Conservation (phyloP, 2,113 vertebrate genomes). For the Pavo muticus region DNA sequence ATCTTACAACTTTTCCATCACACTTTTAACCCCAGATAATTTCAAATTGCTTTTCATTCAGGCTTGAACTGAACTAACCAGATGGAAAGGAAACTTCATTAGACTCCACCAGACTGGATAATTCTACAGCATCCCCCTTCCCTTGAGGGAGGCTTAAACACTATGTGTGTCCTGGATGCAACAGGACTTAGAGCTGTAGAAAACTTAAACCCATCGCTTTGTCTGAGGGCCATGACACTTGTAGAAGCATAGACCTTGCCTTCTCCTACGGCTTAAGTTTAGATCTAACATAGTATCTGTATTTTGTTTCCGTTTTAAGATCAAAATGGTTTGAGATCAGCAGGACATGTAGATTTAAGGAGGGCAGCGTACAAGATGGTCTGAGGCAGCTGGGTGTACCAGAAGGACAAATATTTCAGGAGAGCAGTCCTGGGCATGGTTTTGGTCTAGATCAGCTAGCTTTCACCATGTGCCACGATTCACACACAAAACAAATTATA, state of each 20-base stretch:
- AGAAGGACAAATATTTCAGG: neutral
- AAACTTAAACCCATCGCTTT: neutral
- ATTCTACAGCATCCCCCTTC: neutral
- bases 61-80: neutral
- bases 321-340: neutral
- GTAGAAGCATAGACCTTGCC: neutral
- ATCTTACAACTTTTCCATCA: neutral
- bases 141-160: neutral
- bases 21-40: neutral
- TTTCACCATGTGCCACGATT: neutral
- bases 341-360: neutral
- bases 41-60: neutral
- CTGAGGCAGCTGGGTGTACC: neutral
- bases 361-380: neutral
- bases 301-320: neutral
- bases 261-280: neutral
- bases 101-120: neutral
- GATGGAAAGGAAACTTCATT: conserved; percentile 14
- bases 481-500: neutral
- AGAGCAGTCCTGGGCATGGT: neutral
- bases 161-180: neutral
- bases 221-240: neutral
- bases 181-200: neutral
- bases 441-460: neutral
- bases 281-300: neutral